These are phyloP conservation scores for Drosophila monieri DNA, from an alignment of 2,888 invertebrate species.

Conservation along the genomic window DNA sequence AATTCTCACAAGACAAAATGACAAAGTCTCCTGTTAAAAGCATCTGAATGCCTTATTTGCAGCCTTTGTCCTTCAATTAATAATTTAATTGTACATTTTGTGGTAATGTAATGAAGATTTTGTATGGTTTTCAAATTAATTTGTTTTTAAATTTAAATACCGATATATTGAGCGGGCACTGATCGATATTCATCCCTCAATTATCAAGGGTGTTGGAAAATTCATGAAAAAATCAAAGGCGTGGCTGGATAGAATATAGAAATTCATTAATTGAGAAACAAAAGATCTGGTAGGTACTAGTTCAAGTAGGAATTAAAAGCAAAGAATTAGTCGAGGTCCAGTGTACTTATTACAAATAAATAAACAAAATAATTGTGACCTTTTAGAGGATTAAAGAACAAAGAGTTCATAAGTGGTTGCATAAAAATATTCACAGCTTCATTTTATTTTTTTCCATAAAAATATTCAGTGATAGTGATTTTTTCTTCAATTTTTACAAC, in stretches of 20 bases:
- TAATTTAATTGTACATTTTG: background rate
- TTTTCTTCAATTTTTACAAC: background rate
- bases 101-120: too few relatives aligned
- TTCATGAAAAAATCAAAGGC: background rate
- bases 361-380: too few relatives aligned
- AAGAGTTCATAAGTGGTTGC: too few relatives aligned
- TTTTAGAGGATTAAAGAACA: too few relatives aligned
- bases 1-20: background rate
- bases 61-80: background rate
- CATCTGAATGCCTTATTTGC: background rate
- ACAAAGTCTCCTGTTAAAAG: background rate
- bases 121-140: background rate
- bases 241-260: background rate
- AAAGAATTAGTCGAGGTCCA: background rate
- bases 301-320: background rate
- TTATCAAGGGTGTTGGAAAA: background rate
- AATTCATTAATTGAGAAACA: background rate
- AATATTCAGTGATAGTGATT: background rate
- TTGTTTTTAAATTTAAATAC: background rate
- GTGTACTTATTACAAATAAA: too few relatives aligned
- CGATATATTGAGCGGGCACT: background rate
- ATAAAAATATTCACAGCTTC: too few relatives aligned
- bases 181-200: background rate
- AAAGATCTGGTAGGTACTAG: background rate
- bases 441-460: too few relatives aligned